phyloP scores from a whole-genome alignment of 2,113 vertebrate species.

The Azemiops feae region DNA sequence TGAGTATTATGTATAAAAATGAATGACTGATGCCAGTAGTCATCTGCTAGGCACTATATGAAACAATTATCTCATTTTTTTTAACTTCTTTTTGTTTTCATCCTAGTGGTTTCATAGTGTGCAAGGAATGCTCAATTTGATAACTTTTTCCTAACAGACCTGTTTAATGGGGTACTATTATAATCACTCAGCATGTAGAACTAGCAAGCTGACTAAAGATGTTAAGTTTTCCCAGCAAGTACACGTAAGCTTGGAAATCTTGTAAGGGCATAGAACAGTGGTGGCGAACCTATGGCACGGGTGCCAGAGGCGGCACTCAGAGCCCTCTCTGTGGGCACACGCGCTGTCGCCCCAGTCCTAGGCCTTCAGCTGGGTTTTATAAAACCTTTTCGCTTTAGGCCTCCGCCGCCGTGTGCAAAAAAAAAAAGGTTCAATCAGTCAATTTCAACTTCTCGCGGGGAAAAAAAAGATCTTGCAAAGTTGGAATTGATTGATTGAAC shows the following conservation, averaged over 20 bases:
- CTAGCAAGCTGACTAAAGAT: background rate
- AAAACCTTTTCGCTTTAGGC: too few species aligned
- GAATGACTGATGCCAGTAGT: background rate
- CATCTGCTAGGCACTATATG: background rate
- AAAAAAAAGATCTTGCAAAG: too few species aligned
- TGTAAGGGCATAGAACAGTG: too few species aligned
- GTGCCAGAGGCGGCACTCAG: too few species aligned
- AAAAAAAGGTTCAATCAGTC: too few species aligned
- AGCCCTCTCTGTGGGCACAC: too few species aligned
- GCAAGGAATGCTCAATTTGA: background rate
- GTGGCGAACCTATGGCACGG: too few species aligned
- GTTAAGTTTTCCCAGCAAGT: background rate
- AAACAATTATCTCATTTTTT: slow-evolving; percentile 17
- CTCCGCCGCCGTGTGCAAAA: too few species aligned
- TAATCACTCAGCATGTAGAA: background rate
- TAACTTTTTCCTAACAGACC: background rate
- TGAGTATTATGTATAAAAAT: slow-evolving; percentile 11
- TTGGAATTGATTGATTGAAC: too few species aligned
- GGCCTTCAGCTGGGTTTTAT: too few species aligned
- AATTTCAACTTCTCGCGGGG: too few species aligned
- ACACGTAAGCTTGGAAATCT: background rate
- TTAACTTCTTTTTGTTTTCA: background rate
- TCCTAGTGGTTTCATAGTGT: background rate
- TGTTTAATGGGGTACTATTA: slow-evolving; percentile 2
- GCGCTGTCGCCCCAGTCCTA: too few species aligned